phyloP scores from a whole-genome alignment of 2,113 vertebrate species.

The Coracopsis vasa region DNA sequence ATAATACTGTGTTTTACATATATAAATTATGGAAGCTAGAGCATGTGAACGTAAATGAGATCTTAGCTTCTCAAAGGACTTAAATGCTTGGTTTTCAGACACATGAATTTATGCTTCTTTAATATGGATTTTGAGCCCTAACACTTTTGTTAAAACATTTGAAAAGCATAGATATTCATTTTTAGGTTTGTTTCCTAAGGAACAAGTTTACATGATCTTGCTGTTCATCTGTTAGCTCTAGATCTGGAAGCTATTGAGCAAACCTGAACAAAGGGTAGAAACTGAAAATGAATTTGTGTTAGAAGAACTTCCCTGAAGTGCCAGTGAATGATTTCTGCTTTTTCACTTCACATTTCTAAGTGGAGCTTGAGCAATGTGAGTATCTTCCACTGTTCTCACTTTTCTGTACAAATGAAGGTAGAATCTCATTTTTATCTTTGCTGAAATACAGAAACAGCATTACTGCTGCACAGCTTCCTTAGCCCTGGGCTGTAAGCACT shows the following conservation, averaged over 20 bases:
- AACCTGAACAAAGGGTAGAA: neutral
- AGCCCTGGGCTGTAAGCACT: neutral
- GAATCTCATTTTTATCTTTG: neutral
- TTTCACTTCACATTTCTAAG: neutral
- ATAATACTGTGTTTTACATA: neutral
- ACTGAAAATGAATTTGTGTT: neutral
- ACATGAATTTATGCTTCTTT: neutral
- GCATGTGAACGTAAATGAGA: neutral
- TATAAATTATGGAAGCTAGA: neutral
- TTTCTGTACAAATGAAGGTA: neutral
- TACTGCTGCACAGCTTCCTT: neutral
- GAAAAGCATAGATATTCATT: neutral
- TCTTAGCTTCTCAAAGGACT: neutral
- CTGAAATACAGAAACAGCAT: neutral
- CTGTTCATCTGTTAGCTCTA: neutral
- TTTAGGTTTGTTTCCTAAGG: conserved; percentile 29
- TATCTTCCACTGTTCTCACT: neutral
- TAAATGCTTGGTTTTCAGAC: neutral
- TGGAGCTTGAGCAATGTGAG: neutral
- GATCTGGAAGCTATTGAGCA: neutral
- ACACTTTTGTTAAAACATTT: neutral
- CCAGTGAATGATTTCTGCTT: neutral
- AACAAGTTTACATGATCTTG: neutral
- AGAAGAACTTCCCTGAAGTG: neutral
- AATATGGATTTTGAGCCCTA: neutral